A percentile compares a stretch with the other conserved stretches of the same genome.
Conservation (phyloP, 2,888 invertebrate species). For the Eurytoma californica region DNA sequence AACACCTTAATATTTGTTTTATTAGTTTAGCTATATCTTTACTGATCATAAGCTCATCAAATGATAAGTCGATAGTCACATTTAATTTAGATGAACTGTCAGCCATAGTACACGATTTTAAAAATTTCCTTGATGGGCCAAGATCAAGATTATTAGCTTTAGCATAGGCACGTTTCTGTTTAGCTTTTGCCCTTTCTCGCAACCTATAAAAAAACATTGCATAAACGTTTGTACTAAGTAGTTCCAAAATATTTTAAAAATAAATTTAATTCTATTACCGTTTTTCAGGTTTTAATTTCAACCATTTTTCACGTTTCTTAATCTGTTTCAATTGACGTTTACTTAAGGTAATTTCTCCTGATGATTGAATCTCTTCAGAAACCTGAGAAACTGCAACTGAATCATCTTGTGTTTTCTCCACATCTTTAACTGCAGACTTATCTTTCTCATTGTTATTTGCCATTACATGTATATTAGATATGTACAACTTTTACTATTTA, state of each 20-base stretch:
- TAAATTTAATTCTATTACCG: conserved; percentile 72
- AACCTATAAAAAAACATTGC: conserved; percentile 68
- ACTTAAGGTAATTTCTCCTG: conserved; percentile 61
- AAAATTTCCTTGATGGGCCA: conserved; percentile 87
- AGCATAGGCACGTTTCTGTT: conserved; percentile 83
- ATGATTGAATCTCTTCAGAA: conserved; percentile 16
- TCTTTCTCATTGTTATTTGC: conserved; percentile 38
- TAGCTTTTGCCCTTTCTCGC: conserved; percentile 84
- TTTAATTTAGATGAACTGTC: conserved; percentile 82
- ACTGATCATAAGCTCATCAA: conserved; percentile 92
- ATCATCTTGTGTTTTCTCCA: conserved; percentile 10
- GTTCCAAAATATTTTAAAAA: background rate
- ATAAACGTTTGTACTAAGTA: background rate
- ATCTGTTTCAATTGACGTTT: conserved; percentile 84
- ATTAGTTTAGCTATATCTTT: conserved; percentile 91
- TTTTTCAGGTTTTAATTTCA: conserved; percentile 82
- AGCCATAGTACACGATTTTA: conserved; percentile 85
- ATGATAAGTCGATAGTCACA: conserved; percentile 92
- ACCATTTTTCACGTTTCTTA: conserved; percentile 84
- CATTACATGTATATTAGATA: conserved; percentile 27
- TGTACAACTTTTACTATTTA: background rate
- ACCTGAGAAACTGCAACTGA: background rate
- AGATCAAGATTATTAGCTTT: conserved; percentile 83
- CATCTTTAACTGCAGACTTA: conserved; percentile 6
- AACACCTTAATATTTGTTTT: conserved; percentile 93